Base-by-base conservation (phyloP, 1,140 invertebrate species). In the Phortica variegata region DNA sequence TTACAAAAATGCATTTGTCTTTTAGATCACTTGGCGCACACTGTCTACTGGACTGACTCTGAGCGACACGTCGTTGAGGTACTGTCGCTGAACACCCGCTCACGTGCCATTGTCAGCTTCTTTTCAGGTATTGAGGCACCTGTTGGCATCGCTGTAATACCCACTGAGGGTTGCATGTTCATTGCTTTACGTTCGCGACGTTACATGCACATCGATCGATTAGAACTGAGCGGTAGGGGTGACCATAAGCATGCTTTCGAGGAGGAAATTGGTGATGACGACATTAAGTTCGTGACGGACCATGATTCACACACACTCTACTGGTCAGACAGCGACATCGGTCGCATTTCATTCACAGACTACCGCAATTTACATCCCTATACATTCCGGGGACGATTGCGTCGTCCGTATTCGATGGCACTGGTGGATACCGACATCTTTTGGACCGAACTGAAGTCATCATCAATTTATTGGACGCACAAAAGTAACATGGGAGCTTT, bases 161-260 rank as follows among this genome's bases (percentile, higher is more conserved):
- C 87, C 17, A 79, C 85, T 47, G 78, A 84, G 59, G 84, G 86
- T 80, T 87, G 80, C n/a, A 83, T 89, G 80, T 83, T 84, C 46
- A 79, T 89, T 0, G 82, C 84, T 0, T 77, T 87, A 10, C 58
- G 71, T 46, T 77, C 78, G 7, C 56, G 49, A 0, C 47, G 77
- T 2, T 62, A 75, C 7, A 78, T 79, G 13, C 80, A 82, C 23
- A 83, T 90, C 13, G 83, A 85, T 56, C 77, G 82, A 16, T 62
- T 83, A 42, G 60, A 77, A 4, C 81, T 86, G 79, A 80, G 81
- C 59, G 85, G 84, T 2, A 60, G 58, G 3, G 77, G 78, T 0
- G 36, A 48, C 0, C 68, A 78, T 42, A 69, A 61, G 3, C 80
- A 81, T 40, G 49, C 83, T 0, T 71, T 83, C 15, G 81, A 84